A percentile compares a stretch with the other conserved stretches of the same genome.
Evolutionary conservation across 2,797 vertebrate species (phyloP).

Genomic region (Loriculus beryllinus): DNA sequence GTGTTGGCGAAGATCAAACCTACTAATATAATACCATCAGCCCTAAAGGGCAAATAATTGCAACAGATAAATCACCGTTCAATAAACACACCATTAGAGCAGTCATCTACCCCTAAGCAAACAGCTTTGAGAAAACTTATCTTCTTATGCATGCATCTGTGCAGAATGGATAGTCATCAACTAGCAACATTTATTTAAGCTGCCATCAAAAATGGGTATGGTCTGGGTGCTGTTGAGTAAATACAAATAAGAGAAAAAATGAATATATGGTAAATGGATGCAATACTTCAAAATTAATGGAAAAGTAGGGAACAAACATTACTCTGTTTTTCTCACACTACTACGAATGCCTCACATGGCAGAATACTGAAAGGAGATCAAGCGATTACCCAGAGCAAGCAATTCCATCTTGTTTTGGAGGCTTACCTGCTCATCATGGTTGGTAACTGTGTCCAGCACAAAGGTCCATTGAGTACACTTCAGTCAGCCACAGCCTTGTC

Average conservation of each 20-base stretch:
- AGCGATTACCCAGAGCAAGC: neutral
- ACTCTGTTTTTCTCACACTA: neutral
- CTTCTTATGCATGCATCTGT: constrained; percentile 33
- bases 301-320: neutral
- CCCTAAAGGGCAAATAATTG: constrained; percentile 47
- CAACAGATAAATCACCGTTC: constrained; percentile 36
- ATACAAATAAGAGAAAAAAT: constrained; percentile 4
- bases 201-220: neutral
- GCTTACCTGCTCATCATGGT: neutral
- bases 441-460: neutral
- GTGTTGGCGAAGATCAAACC: constrained; percentile 23
- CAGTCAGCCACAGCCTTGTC: neutral
- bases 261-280: neutral
- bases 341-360: neutral
- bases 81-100: constrained; percentile 33
- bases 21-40: neutral
- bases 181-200: constrained; percentile 32
- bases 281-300: neutral
- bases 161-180: constrained; percentile 15
- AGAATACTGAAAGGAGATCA: neutral
- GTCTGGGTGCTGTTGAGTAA: neutral
- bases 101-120: neutral
- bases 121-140: constrained; percentile 42
- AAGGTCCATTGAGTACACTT: neutral
- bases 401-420: neutral